phyloP scores from a whole-genome alignment of 1,140 invertebrate species.

The Pogonognathellus flavescens region DNA sequence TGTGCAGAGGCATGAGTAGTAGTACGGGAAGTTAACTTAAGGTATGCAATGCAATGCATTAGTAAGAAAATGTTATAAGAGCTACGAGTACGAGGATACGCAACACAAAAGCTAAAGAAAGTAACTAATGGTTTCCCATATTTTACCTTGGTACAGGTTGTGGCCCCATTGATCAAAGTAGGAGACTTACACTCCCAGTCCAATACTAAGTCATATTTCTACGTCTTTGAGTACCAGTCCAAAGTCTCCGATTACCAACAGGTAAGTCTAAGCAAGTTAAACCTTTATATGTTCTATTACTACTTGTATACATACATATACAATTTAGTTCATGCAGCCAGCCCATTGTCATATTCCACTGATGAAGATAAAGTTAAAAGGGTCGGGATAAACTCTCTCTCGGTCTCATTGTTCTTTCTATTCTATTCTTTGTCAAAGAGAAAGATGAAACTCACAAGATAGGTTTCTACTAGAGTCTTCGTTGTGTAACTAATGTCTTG shows the following conservation, averaged over 20 bases:
- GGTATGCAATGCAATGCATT: conserved; percentile 12
- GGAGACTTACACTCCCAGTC: conserved; percentile 89
- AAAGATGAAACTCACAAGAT: no score
- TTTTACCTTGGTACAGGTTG: conserved; percentile 73
- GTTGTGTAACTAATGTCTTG: no score
- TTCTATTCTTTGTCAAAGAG: no score
- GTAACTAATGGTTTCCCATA: conserved; percentile 57
- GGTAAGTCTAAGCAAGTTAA: conserved; percentile 73
- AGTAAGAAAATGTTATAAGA: background rate
- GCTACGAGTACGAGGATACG: background rate
- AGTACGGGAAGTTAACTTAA: conserved; percentile 30
- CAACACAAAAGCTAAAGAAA: conserved; percentile 18
- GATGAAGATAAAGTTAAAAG: conserved; percentile 21
- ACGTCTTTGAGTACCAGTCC: conserved; percentile 94
- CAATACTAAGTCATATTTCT: conserved; percentile 80
- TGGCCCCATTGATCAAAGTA: conserved; percentile 91
- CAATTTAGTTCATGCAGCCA: background rate
- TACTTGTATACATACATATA: conserved; percentile 70
- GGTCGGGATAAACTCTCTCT: conserved; percentile 12
- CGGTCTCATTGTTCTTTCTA: conserved; percentile 26
- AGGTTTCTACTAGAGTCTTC: no score
- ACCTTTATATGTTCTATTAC: conserved; percentile 23
- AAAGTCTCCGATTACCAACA: conserved; percentile 90
- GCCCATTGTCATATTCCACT: conserved; percentile 18
- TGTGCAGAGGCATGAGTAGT: conserved; percentile 22